Base-by-base conservation (phyloP, 2,797 vertebrate genomes). In the Choloepus didactylus region DNA sequence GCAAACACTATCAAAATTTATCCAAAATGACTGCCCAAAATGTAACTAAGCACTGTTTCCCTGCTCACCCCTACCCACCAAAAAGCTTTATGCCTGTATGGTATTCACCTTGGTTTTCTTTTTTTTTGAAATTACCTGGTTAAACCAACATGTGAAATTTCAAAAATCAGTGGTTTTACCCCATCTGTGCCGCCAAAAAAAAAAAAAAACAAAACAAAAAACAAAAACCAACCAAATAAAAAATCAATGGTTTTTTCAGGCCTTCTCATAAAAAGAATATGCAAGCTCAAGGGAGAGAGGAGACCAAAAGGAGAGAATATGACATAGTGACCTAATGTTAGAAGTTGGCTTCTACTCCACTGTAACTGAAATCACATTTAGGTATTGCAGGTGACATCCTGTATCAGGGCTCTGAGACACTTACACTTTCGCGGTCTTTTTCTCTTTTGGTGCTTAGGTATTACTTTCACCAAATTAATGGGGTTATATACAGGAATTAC, bases 1-100 rank as follows among this genome's bases (percentile, higher is more conserved):
- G 77, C 64, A 92, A 95, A 95, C 89, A 59, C 56, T 69, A 76
- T 86, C 76, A 92, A n/a, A 70, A 86, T 90, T 76, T 76, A 95
- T 54, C 93, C 51, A 89, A 90, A 88, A 4, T 96, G 85, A 85
- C 29, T 31, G 81, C 59, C 8, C 95, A 59, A 80, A 96, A 62
- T 18, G 4, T 51, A 91, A 89, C 23, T 7, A 72, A 66, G 38
- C 23, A 35, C 4, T 25, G 23, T 46, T 9, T 35, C 44, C 9
- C 29, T 27, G 41, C 38, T n/a, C 49, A 75, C 14, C n/a, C 10
- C 15, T 29, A 29, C 19, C 35, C 1, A 31, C 21, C 67, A n/a
- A 38, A 29, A 67, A 73, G 31, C 59, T 59, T 46, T 88, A 18
- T 23, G 54, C 91, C 41, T 77, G 35, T 35, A 69, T 9, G 29